Evolutionary conservation across 2,113 vertebrate species (phyloP).

Genomic region (Triplophysa rosa): DNA sequence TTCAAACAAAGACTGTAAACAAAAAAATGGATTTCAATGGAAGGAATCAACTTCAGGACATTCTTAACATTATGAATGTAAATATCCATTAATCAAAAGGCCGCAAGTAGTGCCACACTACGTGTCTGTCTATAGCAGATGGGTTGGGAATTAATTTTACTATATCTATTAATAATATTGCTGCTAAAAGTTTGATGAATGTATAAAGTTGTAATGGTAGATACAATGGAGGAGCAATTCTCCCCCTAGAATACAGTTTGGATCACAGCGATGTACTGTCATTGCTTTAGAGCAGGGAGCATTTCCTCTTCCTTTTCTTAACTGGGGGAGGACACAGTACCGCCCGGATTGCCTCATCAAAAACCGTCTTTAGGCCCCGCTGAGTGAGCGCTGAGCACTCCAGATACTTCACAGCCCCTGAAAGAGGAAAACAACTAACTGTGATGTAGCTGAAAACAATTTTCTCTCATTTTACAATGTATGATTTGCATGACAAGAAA

Average conservation of each 20-base stretch:
- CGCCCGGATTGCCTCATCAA: conserved; percentile 95
- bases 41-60: conserved; percentile 33
- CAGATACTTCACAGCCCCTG: conserved; percentile 94
- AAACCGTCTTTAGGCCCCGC: conserved; percentile 97
- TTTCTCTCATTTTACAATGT: neutral
- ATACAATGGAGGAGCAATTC: conserved; percentile 68
- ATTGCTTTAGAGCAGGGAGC: conserved; percentile 80
- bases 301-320: conserved; percentile 91
- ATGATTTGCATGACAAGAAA: too few relatives aligned
- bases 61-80: conserved; percentile 38
- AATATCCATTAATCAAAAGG: too few relatives aligned
- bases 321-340: conserved; percentile 94
- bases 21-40: too few relatives aligned
- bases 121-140: too few relatives aligned
- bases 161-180: conserved; percentile 16
- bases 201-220: conserved; percentile 64
- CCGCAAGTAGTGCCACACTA: conserved; percentile 1
- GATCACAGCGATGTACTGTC: conserved; percentile 60
- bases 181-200: too few relatives aligned
- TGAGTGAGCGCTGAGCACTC: conserved; percentile 97
- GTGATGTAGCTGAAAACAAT: neutral
- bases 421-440: neutral
- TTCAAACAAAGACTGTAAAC: conserved; percentile 38
- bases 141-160: too few relatives aligned
- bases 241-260: conserved; percentile 66